Evolutionary conservation across 2,888 invertebrate genomes (phyloP).

Genomic region (Plagiodera versicolora): DNA sequence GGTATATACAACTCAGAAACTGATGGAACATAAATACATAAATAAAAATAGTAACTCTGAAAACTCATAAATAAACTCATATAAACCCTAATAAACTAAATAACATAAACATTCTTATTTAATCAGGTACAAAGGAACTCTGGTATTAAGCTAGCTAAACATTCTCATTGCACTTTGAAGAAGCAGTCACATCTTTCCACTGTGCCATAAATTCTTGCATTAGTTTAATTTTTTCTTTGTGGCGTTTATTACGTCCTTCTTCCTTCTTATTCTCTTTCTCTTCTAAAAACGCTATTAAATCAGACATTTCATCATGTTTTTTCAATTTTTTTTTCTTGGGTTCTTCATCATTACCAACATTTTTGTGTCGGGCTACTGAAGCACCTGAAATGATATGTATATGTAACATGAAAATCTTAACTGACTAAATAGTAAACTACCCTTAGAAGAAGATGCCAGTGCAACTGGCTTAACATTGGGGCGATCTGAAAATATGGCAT

Average conservation of each 20-base stretch:
- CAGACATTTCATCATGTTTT: constrained; percentile 5
- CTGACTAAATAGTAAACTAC: constrained; percentile 1
- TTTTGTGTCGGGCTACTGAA: neutral
- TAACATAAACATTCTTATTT: too few species aligned
- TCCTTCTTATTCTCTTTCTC: constrained; percentile 6
- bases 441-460: constrained; percentile 7
- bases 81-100: too few species aligned
- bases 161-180: constrained; percentile 3
- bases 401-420: constrained; percentile 1
- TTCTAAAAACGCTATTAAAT: neutral
- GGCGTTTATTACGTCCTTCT: neutral
- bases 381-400: constrained; percentile 1
- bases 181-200: constrained; percentile 7
- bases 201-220: constrained; percentile 7
- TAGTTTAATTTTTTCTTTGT: neutral
- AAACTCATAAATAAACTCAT: too few species aligned
- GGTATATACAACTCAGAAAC: too few species aligned
- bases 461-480: constrained; percentile 10
- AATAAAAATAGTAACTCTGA: too few species aligned
- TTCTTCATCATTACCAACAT: too few species aligned
- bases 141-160: neutral
- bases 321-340: neutral
- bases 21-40: too few species aligned
- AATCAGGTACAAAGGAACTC: neutral
- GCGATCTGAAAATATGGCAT: constrained; percentile 7